Evolutionary conservation across 2,888 invertebrate species (phyloP).

Genomic region (Neoitamus cyanurus): DNA sequence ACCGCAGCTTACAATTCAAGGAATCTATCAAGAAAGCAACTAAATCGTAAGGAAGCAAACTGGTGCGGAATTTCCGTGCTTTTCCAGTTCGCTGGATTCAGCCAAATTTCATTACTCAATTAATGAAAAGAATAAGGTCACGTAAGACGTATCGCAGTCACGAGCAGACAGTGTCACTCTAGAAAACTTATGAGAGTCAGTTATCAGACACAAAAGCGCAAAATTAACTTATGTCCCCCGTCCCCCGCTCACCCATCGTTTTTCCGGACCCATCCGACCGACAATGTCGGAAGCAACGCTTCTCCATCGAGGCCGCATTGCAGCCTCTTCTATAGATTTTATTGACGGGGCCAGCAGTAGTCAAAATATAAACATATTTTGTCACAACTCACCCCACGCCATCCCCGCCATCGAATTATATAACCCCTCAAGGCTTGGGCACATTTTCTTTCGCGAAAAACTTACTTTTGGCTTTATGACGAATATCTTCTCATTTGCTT

Average conservation of each 20-base stretch:
- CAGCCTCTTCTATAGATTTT: neutral
- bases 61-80: neutral
- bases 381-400: neutral
- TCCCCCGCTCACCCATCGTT: neutral
- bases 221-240: neutral
- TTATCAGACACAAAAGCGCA: neutral
- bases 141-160: neutral
- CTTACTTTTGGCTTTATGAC: neutral
- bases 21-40: neutral
- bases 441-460: neutral
- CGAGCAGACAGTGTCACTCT: neutral
- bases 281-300: neutral
- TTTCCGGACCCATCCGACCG: too few relatives aligned
- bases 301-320: neutral
- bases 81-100: neutral
- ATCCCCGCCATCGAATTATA: neutral
- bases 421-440: neutral
- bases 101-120: constrained; percentile 1
- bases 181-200: neutral
- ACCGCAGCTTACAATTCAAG: too few relatives aligned
- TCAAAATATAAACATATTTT: neutral
- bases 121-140: neutral
- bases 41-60: neutral
- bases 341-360: neutral
- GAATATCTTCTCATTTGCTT: neutral